These are phyloP conservation scores for Acanthurus tractus DNA, from an alignment of 2,797 vertebrate genomes.

Conservation along the genomic window DNA sequence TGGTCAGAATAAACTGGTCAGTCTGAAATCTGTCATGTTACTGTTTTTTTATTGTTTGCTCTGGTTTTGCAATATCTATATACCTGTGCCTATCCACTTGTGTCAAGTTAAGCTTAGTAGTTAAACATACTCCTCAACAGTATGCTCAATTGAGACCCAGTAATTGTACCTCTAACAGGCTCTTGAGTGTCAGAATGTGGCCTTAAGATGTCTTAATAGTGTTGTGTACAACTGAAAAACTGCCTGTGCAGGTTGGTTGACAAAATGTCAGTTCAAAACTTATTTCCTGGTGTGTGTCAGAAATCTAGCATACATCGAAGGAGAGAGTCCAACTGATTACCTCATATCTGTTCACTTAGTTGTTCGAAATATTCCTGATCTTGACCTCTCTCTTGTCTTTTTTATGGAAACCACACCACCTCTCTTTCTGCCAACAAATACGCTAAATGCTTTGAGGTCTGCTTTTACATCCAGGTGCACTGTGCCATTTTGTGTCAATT, in stretches of 20 bases:
- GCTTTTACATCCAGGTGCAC: neutral
- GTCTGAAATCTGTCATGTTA: neutral
- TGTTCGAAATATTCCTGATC: no score
- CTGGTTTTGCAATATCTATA: neutral
- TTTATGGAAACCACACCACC: neutral
- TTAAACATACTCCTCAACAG: neutral
- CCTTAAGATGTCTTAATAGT: neutral
- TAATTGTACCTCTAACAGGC: neutral
- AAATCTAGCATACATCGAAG: neutral
- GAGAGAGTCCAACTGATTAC: neutral
- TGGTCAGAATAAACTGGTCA: neutral
- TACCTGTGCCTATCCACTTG: neutral
- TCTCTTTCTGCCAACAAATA: neutral
- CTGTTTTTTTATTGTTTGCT: neutral
- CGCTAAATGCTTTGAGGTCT: neutral
- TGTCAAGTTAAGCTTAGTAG: neutral
- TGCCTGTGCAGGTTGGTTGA: neutral
- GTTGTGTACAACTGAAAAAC: no score
- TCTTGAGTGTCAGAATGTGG: neutral
- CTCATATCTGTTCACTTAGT: neutral
- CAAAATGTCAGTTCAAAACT: neutral
- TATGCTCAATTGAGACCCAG: neutral
- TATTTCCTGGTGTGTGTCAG: neutral
- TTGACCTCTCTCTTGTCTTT: neutral
- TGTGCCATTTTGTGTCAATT: constrained; percentile 17